A percentile compares a stretch with the other conserved stretches of the same genome.
phyloP scores from a whole-genome alignment of 2,113 vertebrate genomes.

The Semnornis frantzii region DNA sequence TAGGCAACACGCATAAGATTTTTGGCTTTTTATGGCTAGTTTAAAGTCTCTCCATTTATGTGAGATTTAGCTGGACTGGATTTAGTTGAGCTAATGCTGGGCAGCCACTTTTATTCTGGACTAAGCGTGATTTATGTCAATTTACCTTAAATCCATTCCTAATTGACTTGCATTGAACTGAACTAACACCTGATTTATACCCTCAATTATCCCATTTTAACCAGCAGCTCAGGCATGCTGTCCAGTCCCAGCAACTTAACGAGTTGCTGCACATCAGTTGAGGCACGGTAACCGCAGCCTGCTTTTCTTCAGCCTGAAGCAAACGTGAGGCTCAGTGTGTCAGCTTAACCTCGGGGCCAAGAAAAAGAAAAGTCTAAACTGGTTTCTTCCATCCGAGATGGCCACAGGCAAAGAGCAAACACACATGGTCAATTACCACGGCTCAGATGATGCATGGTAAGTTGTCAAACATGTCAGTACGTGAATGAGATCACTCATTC shows the following conservation, averaged over 20 bases:
- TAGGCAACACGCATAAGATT: neutral
- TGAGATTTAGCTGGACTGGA: neutral
- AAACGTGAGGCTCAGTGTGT: neutral
- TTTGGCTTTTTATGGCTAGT: neutral
- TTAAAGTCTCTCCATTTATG: neutral
- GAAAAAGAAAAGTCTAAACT: neutral
- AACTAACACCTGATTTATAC: slow-evolving; percentile 19
- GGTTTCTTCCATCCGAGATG: neutral
- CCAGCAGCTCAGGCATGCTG: neutral
- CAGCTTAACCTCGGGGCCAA: slow-evolving; percentile 38
- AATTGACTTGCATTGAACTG: neutral
- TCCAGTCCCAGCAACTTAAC: neutral
- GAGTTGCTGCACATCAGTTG: neutral
- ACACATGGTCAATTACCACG: slow-evolving; percentile 46
- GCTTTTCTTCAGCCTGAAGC: neutral
- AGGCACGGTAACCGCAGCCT: neutral
- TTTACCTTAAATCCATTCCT: slow-evolving; percentile 1
- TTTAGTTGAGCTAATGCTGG: slow-evolving; percentile 12
- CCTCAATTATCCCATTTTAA: neutral
- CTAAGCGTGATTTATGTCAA: slow-evolving; percentile 6
- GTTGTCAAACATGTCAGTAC: slow-evolving; percentile 35
- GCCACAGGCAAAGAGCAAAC: slow-evolving; percentile 31
- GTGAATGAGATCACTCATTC: slow-evolving; percentile 53
- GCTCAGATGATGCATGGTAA: slow-evolving; percentile 11
- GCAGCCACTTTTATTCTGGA: neutral